Conservation (phyloP, 2,888 invertebrate species). For the Acanthopleura granulata region DNA sequence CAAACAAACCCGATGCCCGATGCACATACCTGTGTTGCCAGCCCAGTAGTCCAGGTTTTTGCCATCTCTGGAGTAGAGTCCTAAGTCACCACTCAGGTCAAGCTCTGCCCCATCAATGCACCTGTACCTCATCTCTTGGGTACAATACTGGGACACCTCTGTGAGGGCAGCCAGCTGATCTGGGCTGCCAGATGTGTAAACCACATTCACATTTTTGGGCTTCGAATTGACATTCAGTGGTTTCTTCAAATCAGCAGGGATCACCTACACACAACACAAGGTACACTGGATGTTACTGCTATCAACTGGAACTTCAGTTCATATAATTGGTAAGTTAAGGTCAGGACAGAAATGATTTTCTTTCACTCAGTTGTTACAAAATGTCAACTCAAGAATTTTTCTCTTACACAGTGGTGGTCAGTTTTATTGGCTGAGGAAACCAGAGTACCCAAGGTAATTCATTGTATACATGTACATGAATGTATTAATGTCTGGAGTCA, state of each 20-base stretch:
- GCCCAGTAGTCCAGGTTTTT: not conserved
- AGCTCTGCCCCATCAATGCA: not conserved
- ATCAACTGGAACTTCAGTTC: too few species aligned
- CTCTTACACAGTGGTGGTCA: too few species aligned
- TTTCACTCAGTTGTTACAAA: too few species aligned
- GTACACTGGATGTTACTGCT: too few species aligned
- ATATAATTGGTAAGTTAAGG: too few species aligned
- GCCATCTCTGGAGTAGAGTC: not conserved
- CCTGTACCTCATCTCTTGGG: not conserved
- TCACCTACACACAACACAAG: not conserved
- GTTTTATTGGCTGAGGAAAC: too few species aligned
- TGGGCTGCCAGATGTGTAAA: constrained; percentile 2
- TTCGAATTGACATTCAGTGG: not conserved
- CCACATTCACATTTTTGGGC: not conserved
- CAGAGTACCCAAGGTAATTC: too few species aligned
- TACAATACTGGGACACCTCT: not conserved
- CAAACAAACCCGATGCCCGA: too few species aligned
- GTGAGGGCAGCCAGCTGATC: not conserved
- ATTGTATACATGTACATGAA: too few species aligned
- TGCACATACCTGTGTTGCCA: not conserved
- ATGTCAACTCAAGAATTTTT: too few species aligned
- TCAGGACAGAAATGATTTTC: too few species aligned
- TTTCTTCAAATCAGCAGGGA: not conserved
- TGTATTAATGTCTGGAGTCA: too few species aligned
- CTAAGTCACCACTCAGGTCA: not conserved